A percentile compares a stretch with the other conserved stretches of the same genome.
Evolutionary conservation across 2,888 invertebrate species (phyloP).

Genomic region (Pegoplata infirma): DNA sequence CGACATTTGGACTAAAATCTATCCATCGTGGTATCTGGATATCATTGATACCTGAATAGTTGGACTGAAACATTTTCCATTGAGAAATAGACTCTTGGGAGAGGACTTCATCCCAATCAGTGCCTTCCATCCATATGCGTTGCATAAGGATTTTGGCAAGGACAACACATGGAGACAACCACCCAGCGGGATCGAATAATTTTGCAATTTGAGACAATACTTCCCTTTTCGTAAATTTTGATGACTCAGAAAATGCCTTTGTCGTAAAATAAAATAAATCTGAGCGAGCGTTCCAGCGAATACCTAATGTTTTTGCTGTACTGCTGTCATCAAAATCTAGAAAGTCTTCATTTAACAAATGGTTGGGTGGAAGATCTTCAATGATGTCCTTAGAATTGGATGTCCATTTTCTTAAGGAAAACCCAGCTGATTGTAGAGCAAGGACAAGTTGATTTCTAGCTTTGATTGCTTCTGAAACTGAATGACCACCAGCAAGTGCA

Average conservation of each 20-base stretch:
- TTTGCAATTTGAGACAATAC: too few relatives aligned
- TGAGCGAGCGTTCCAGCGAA: too few relatives aligned
- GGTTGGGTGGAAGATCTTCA: not conserved
- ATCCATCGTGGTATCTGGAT: too few relatives aligned
- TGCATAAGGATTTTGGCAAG: slow-evolving; percentile 35
- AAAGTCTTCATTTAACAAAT: slow-evolving; percentile 37
- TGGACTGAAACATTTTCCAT: too few relatives aligned
- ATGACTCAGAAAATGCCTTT: not conserved
- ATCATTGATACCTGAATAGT: too few relatives aligned
- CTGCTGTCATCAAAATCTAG: not conserved
- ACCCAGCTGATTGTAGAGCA: slow-evolving; percentile 9
- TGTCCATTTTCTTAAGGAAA: slow-evolving; percentile 1
- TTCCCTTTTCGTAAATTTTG: slow-evolving; percentile 34
- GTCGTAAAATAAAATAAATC: slow-evolving; percentile 27
- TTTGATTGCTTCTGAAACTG: slow-evolving; percentile 13
- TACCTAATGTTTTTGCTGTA: slow-evolving; percentile 33
- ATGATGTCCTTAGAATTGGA: slow-evolving; percentile 14
- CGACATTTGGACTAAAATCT: too few relatives aligned
- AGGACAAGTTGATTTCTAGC: slow-evolving; percentile 4
- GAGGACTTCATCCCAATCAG: too few relatives aligned
- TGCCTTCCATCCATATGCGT: too few relatives aligned
- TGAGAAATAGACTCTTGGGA: too few relatives aligned
- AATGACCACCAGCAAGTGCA: slow-evolving; percentile 42
- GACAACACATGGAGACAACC: too few relatives aligned
- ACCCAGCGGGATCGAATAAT: too few relatives aligned